Evolutionary conservation across 2,888 invertebrate species (phyloP).

Genomic region (Tinea pellionella): DNA sequence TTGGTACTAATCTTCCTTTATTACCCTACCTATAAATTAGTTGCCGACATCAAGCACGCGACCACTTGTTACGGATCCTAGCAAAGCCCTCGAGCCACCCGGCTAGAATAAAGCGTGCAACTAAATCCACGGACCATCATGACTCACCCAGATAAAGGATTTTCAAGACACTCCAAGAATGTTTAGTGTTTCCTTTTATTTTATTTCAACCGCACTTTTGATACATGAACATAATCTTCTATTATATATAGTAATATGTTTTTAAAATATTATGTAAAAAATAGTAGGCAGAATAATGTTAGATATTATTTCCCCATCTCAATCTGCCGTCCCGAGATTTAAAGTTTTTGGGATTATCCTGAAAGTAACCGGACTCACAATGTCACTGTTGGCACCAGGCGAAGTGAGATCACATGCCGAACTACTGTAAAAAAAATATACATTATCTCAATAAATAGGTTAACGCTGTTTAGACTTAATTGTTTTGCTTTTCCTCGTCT

Average conservation of each 20-base stretch:
- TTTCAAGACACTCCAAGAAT: neutral
- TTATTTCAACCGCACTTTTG: neutral
- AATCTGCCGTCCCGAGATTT: too few species aligned
- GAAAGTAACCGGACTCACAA: too few species aligned
- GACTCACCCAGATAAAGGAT: constrained; percentile 8
- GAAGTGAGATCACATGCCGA: too few species aligned
- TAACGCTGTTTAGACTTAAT: too few species aligned
- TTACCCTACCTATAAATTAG: constrained; percentile 16
- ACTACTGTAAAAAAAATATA: too few species aligned
- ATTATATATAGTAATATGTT: too few species aligned
- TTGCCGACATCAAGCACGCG: constrained; percentile 18
- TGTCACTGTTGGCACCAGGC: too few species aligned
- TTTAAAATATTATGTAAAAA: too few species aligned
- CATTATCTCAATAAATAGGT: too few species aligned
- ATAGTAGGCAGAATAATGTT: too few species aligned
- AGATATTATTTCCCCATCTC: too few species aligned
- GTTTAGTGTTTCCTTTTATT: neutral
- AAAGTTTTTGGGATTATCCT: too few species aligned
- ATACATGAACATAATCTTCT: neutral
- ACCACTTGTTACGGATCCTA: constrained; percentile 21
- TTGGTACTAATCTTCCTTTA: constrained; percentile 10
- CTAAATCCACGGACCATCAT: constrained; percentile 4
- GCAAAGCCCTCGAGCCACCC: neutral
- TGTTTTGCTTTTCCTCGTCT: neutral
- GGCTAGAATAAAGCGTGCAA: neutral